Conservation (phyloP, 2,888 invertebrate genomes). For the Melinaea marsaeus region DNA sequence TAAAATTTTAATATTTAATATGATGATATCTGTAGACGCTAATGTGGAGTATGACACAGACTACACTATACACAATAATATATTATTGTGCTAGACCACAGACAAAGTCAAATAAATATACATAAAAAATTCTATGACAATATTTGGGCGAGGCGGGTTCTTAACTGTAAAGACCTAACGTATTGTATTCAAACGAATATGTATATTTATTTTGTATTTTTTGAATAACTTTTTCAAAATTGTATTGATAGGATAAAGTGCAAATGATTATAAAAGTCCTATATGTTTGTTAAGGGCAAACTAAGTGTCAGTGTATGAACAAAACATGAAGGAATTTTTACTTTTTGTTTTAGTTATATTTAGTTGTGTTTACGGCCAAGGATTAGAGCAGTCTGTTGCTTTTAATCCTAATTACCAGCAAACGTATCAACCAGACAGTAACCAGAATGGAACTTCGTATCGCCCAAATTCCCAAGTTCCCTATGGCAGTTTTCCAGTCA, state of each 20-base stretch:
- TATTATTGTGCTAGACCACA: not conserved
- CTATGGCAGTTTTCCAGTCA: slow-evolving; percentile 66
- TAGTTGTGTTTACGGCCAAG: slow-evolving; percentile 55
- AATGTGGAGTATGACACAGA: not conserved
- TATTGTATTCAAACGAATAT: slow-evolving; percentile 3
- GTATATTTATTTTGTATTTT: not conserved
- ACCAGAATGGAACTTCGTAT: slow-evolving; percentile 52
- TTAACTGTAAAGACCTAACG: not conserved
- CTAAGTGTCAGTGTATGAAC: slow-evolving; percentile 34
- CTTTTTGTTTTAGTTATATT: slow-evolving; percentile 48
- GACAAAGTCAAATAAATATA: not conserved
- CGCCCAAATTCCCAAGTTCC: slow-evolving; percentile 60
- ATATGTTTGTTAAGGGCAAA: slow-evolving; percentile 9
- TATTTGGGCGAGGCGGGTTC: slow-evolving; percentile 5
- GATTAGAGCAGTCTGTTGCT: slow-evolving; percentile 47
- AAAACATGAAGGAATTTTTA: slow-evolving; percentile 58
- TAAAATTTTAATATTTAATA: no score
- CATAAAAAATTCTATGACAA: not conserved
- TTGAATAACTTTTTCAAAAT: not conserved
- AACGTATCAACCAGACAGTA: slow-evolving; percentile 47
- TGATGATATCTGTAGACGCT: no score
- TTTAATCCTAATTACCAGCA: slow-evolving; percentile 60
- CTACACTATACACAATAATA: not conserved
- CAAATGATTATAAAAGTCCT: not conserved
- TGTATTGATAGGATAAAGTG: not conserved